These are phyloP conservation scores for Chitala chitala DNA, from an alignment of 2,113 vertebrate species.

Conservation along the genomic window DNA sequence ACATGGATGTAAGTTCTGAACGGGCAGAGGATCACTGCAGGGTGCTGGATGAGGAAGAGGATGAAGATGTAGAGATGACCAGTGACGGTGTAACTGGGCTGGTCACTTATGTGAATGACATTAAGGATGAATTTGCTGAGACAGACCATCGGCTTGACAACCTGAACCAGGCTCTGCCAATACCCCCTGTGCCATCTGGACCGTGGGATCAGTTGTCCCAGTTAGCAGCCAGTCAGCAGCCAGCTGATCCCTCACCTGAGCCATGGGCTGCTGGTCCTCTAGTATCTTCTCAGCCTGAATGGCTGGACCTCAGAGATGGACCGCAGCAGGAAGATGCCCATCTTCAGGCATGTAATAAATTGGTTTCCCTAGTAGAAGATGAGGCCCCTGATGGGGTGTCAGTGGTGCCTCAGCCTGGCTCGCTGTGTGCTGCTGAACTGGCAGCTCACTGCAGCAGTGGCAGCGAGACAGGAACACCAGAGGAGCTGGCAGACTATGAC, in stretches of 20 bases:
- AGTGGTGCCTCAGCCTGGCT: constrained; percentile 58
- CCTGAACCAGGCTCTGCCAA: constrained; percentile 53
- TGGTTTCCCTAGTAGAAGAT: background rate
- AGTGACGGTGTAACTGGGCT: constrained; percentile 67
- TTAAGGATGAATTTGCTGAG: constrained; percentile 62
- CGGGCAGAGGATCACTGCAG: constrained; percentile 49
- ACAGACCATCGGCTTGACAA: constrained; percentile 60
- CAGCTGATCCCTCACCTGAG: constrained; percentile 37
- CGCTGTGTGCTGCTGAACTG: constrained; percentile 57
- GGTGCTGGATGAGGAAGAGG: constrained; percentile 46
- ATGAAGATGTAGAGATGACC: constrained; percentile 70
- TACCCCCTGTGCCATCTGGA: constrained; percentile 41
- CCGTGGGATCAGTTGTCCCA: constrained; percentile 56
- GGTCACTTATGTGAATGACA: constrained; percentile 67
- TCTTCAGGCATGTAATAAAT: constrained; percentile 19
- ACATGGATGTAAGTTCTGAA: constrained; percentile 70
- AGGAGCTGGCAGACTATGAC: constrained; percentile 63
- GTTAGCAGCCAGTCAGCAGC: constrained; percentile 30
- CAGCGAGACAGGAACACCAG: constrained; percentile 66
- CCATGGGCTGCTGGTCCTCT: constrained; percentile 43
- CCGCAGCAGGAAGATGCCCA: constrained; percentile 27
- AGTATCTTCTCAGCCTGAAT: constrained; percentile 42
- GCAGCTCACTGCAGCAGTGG: constrained; percentile 64
- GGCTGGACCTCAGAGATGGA: constrained; percentile 37
- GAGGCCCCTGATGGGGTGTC: constrained; percentile 17